phyloP scores from a whole-genome alignment of 2,888 invertebrate species.

The Steinernema hermaphroditum region DNA sequence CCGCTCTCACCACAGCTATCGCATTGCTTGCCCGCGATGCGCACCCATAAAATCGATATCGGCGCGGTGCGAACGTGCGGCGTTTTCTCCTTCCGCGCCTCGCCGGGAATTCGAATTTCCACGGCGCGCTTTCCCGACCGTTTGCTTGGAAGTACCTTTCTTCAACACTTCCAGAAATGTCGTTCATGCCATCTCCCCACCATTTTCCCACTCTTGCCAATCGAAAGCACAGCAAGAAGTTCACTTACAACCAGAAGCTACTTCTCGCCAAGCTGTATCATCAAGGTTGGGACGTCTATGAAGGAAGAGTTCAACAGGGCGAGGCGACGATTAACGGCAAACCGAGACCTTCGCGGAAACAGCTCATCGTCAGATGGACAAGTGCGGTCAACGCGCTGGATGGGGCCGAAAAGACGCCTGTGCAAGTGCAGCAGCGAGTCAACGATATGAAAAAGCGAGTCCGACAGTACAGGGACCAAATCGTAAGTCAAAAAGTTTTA shows the following conservation, averaged over 20 bases:
- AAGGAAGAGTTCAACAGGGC: neutral
- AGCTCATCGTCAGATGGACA: neutral
- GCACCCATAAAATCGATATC: neutral
- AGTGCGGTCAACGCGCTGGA: neutral
- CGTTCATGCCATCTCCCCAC: neutral
- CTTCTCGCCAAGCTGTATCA: neutral
- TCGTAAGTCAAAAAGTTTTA: too few species aligned
- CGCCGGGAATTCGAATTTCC: too few species aligned
- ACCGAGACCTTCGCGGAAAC: neutral
- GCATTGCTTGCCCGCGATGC: neutral
- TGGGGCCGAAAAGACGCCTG: neutral
- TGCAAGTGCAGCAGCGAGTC: slow-evolving; percentile 11
- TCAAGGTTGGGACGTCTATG: neutral
- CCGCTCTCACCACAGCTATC: neutral
- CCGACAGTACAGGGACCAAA: neutral
- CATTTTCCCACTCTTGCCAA: too few species aligned
- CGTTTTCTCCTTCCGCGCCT: neutral
- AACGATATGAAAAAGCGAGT: slow-evolving; percentile 10
- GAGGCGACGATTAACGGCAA: neutral
- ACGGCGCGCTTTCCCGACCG: too few species aligned
- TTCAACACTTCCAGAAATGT: neutral
- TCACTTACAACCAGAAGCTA: neutral
- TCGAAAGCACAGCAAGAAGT: neutral
- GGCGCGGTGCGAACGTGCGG: neutral
- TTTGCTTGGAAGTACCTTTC: too few species aligned